phyloP scores from a whole-genome alignment of 2,113 vertebrate species.

The Tiliqua scincoides region DNA sequence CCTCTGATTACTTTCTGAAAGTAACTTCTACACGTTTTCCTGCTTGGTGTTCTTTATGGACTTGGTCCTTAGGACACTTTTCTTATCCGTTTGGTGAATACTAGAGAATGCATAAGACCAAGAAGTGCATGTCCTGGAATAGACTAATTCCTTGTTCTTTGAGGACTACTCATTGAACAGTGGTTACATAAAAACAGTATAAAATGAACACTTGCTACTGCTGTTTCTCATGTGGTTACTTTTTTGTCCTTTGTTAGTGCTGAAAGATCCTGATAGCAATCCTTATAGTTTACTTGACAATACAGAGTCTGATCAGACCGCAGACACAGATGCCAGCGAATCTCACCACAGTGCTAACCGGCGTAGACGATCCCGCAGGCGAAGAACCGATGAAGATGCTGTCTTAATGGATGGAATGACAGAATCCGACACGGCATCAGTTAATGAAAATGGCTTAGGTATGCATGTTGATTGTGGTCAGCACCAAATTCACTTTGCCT shows the following conservation, averaged over 20 bases:
- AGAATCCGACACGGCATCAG: conserved; percentile 94
- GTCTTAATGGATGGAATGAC: conserved; percentile 95
- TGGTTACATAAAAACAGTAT: not conserved
- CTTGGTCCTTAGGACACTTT: not conserved
- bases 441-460: conserved; percentile 98
- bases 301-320: conserved; percentile 97
- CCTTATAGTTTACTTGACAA: conserved; percentile 91
- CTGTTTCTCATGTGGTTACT: conserved; percentile 45
- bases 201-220: not conserved
- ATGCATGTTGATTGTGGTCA: conserved; percentile 68
- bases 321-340: conserved; percentile 94
- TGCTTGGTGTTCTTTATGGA: not conserved
- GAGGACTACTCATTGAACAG: not conserved
- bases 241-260: conserved; percentile 73
- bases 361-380: conserved; percentile 91
- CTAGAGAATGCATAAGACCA: not conserved
- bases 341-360: conserved; percentile 91
- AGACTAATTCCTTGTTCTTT: not conserved
- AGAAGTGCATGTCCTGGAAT: not conserved
- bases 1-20: not conserved
- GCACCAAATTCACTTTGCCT: conserved; percentile 6
- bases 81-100: not conserved
- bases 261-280: conserved; percentile 90
- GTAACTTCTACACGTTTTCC: not conserved
- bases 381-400: conserved; percentile 94